Conservation (phyloP, 2,797 vertebrate species). For the Periophthalmus magnuspinnatus region DNA sequence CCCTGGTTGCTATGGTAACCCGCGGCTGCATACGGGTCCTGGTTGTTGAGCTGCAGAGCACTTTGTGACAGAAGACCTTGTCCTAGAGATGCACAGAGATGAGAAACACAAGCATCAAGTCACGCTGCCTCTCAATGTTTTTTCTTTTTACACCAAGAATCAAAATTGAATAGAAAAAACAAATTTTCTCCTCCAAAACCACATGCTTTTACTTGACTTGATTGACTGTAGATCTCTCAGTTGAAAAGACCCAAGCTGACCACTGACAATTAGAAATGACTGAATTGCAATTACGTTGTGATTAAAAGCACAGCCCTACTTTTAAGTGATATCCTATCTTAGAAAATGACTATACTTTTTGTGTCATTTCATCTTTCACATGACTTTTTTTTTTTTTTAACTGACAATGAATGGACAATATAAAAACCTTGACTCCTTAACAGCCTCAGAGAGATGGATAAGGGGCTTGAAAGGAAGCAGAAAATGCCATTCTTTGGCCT, state of each 20-base stretch:
- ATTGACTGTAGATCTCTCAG: too few species aligned
- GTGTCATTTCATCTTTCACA: background rate
- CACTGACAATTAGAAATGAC: background rate
- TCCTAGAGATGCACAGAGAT: constrained; percentile 74
- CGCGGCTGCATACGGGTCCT: constrained; percentile 92
- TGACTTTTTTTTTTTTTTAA: background rate
- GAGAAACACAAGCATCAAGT: background rate
- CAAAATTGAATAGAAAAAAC: background rate
- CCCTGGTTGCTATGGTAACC: constrained; percentile 99
- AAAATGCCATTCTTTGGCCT: constrained; percentile 24
- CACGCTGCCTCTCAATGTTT: background rate
- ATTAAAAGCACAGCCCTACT: background rate
- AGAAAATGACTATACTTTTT: background rate
- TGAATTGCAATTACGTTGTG: background rate
- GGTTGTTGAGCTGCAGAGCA: constrained; percentile 93
- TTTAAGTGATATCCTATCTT: background rate
- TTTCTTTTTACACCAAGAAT: background rate
- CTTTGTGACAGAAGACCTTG: constrained; percentile 97
- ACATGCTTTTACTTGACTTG: too few species aligned
- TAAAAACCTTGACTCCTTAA: background rate
- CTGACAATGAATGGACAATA: background rate
- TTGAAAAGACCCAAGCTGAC: too few species aligned
- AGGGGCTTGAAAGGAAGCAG: constrained; percentile 19
- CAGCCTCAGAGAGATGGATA: constrained; percentile 35
- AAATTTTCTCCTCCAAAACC: too few species aligned